Conservation (phyloP, 2,888 invertebrate species). For the Deilephila porcellus region DNA sequence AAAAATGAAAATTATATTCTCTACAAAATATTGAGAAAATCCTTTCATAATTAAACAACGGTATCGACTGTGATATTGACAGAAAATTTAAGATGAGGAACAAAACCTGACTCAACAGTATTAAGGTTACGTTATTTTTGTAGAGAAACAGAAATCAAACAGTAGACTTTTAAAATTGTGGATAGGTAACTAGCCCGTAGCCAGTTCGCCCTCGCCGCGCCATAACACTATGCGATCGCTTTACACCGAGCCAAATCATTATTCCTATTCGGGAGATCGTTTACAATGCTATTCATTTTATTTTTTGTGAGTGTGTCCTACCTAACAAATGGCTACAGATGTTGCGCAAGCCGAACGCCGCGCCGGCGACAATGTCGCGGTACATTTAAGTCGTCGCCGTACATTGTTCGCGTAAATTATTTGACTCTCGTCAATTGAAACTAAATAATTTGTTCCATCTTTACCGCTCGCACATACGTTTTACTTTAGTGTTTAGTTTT, state of each 20-base stretch:
- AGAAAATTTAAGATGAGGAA: too few species aligned
- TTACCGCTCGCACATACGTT: background rate
- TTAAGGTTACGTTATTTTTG: too few species aligned
- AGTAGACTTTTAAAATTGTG: too few species aligned
- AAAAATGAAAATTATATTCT: too few species aligned
- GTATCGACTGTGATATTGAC: too few species aligned
- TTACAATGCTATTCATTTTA: conserved; percentile 41
- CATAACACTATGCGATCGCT: conserved; percentile 3
- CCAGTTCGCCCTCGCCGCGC: background rate
- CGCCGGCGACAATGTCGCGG: conserved; percentile 49
- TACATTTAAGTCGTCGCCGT: conserved; percentile 40
- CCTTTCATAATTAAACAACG: too few species aligned
- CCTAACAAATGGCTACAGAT: conserved; percentile 54
- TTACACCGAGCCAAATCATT: conserved; percentile 22
- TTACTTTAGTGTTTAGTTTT: background rate
- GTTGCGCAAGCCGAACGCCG: conserved; percentile 55
- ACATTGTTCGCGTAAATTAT: conserved; percentile 48
- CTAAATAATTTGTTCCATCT: conserved; percentile 32
- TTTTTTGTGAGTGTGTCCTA: conserved; percentile 48
- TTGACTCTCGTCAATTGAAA: conserved; percentile 46
- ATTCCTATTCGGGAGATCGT: conserved; percentile 34
- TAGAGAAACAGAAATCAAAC: too few species aligned
- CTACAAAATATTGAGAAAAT: too few species aligned
- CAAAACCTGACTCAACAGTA: too few species aligned
- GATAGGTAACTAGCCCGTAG: background rate